Base-by-base conservation (phyloP, 2,888 invertebrate genomes). In the Troides aeacus region DNA sequence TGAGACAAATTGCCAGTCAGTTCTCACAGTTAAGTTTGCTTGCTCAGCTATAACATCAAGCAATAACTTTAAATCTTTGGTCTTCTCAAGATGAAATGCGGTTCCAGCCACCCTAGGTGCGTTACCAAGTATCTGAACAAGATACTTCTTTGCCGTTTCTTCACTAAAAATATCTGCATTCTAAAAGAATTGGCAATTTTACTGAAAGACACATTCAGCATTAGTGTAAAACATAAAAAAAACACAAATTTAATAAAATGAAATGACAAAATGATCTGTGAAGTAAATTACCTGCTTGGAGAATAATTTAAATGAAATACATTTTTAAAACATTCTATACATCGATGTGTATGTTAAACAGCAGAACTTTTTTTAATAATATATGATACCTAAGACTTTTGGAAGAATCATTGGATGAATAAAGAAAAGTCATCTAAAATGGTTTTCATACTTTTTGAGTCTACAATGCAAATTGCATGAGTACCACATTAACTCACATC, bases 51-150 rank as follows among this genome's bases (percentile, higher is more conserved):
- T 80, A 0, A 58, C 66, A 59, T 90, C 86, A 0, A 92, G 71
- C 59, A 90, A 66, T 0, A 72, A 69, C 72, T 87, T 86, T 63
- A 91, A 71, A 23, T 88, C 89, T 0, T 64, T 64, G 0, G 90
- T 88, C 77, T 87, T 87, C 30, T 80, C 73, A 5, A 85, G 77
- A 61, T 92, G 92, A 76, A 87, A 86, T 5, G 15, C 6, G 0
- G 87, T 86, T 10, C 92, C 92, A 0, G 87, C 74, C 12, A 92
- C 90, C 2, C 90, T 75, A 0, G 92, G 88, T 68, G 78, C 72
- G 0, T 79, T 75, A 0, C 92, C 92, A 1, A 88, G 68, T 8
- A 91, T 87, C 18, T 76, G 70, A 10, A 78, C 8, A 0, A 92
- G 74, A 74, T 88, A 87, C 0, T 75, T 71, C 70, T 76, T 76